Evolutionary conservation across 2,888 invertebrate genomes (phyloP), one percentile per base, ranked within the genome.

Genomic region (Euclidia mi): DNA sequence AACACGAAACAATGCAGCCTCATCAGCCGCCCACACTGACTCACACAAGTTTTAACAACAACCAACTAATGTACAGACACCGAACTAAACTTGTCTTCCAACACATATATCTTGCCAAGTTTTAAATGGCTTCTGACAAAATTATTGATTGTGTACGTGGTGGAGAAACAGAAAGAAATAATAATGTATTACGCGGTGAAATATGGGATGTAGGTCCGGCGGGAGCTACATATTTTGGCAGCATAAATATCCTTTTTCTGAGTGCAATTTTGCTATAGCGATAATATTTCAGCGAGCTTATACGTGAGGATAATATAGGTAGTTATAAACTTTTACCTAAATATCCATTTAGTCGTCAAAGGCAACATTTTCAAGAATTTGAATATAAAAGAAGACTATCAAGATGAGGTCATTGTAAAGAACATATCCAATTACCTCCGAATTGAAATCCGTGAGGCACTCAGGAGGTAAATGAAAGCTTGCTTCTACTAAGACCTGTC

Each of bases 1-100:
- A 82, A 80, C 75, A 81, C 70, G 65, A 78, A 84, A 85, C 83
- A 81, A 79, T 82, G 81, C 74, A 69, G 67, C 67, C 71, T 77
- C 78, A 76, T 79, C 76, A 71, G 56, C 45, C 3, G 38, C 49
- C 56, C 31, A 14, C 28, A 32, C n/a, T n/a, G n/a, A n/a, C n/a
- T n/a, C n/a, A n/a, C n/a, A n/a, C 29, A 53, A 66, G 42, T 56
- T 70, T 40, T n/a, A 38, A 47, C 9, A 41, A 42, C 29, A 57
- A 63, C 34, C 18, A 14, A 34, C 18, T 29, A 14, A 34, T 9
- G 11, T 37, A 35, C 29, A 31, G 12, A 38, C 14, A 51, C 42
- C 38, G 40, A 56, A 65, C 56, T 53, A 34, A 62, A 65, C 52
- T 69, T 61, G 0, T 44, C 35, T 35, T 15, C 9, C 20, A 25